Conservation (phyloP, 2,888 invertebrate species). For the Sarcophaga carnaria region DNA sequence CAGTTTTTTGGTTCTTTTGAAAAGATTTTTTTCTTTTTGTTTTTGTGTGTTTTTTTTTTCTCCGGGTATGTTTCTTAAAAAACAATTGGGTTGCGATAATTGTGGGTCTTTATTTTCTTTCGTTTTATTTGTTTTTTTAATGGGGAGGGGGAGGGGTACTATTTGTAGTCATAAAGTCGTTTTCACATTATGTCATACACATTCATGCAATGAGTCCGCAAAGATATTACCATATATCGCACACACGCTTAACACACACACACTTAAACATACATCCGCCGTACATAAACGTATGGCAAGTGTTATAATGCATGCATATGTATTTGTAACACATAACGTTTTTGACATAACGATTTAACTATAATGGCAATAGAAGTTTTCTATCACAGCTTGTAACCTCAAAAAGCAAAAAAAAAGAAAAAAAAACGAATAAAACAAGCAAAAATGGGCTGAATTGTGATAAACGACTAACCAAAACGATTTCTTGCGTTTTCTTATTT, state of each 20-base stretch:
- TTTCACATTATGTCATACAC: slow-evolving; percentile 31
- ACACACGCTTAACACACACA: no score
- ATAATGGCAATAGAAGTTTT: background rate
- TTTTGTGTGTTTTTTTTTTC: background rate
- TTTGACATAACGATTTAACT: slow-evolving; percentile 19
- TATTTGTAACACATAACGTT: background rate
- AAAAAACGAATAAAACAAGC: background rate
- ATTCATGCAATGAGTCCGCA: background rate
- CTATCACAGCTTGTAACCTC: slow-evolving; percentile 19
- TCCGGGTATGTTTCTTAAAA: slow-evolving; percentile 7
- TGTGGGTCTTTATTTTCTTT: slow-evolving; percentile 32
- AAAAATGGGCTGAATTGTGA: background rate
- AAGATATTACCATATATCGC: background rate
- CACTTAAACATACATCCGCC: background rate
- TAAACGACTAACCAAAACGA: background rate
- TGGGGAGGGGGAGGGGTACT: background rate
- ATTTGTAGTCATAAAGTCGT: background rate
- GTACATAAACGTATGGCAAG: background rate
- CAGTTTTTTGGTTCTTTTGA: no score
- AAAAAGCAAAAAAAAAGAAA: background rate
- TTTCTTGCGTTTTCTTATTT: background rate
- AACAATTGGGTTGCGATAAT: slow-evolving; percentile 54
- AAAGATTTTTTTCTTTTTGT: background rate
- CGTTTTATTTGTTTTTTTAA: no score
- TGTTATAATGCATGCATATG: background rate